Evolutionary conservation across 1,140 invertebrate species (phyloP).

Genomic region (Drosophila willistoni): DNA sequence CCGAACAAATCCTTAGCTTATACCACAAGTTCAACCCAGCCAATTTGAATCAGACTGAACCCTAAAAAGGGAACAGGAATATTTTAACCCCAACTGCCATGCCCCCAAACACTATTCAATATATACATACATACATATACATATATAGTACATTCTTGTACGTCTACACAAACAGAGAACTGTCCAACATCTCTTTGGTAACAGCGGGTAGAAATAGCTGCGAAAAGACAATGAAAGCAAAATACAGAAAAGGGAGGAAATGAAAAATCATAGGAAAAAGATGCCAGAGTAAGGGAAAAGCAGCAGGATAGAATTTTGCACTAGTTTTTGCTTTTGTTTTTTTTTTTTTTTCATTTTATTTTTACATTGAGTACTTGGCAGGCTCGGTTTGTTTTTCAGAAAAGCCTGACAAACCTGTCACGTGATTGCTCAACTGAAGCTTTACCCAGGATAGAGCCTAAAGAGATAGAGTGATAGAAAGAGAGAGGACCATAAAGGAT

Average conservation of each 20-base stretch:
- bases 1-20: constrained; percentile 9
- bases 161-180: constrained; percentile 1
- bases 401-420: constrained; percentile 76
- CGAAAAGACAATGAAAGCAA: constrained; percentile 33
- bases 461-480: constrained; percentile 23
- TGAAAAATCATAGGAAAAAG: constrained; percentile 33
- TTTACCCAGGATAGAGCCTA: constrained; percentile 24
- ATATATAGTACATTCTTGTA: background rate
- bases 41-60: constrained; percentile 15
- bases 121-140: no score
- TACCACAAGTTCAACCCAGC: constrained; percentile 17
- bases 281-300: constrained; percentile 22
- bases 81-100: background rate
- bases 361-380: constrained; percentile 46
- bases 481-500: background rate
- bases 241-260: constrained; percentile 22
- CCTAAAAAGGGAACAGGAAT: constrained; percentile 9
- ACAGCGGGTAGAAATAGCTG: constrained; percentile 32
- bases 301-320: constrained; percentile 45
- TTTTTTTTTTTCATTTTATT: constrained; percentile 1
- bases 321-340: constrained; percentile 38
- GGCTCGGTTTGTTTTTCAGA: constrained; percentile 70
- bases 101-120: background rate
- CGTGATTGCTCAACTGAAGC: constrained; percentile 72
- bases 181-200: constrained; percentile 20